phyloP scores from a whole-genome alignment of 2,797 vertebrate species.

The Hippoglossus hippoglossus region DNA sequence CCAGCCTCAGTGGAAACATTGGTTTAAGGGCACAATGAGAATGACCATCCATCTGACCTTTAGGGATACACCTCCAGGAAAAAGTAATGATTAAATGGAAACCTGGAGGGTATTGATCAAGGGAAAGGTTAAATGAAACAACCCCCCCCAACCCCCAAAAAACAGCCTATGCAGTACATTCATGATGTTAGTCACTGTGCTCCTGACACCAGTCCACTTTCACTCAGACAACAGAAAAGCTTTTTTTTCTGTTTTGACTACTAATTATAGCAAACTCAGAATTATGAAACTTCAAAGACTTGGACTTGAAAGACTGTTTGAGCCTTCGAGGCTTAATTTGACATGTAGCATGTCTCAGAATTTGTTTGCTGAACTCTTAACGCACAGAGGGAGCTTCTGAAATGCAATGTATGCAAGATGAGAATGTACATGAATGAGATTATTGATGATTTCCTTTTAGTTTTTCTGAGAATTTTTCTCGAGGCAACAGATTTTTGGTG shows the following conservation, averaged over 20 bases:
- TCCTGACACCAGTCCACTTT: not conserved
- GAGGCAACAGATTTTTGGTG: too few species aligned
- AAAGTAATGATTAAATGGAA: conserved; percentile 21
- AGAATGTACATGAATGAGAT: conserved; percentile 12
- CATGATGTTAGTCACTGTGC: too few species aligned
- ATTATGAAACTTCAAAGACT: conserved; percentile 45
- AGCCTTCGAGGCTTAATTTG: conserved; percentile 40
- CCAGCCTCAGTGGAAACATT: conserved; percentile 18
- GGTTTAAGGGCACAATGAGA: conserved; percentile 8
- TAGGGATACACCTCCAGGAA: conserved; percentile 20
- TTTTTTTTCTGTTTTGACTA: conserved; percentile 20
- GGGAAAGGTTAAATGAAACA: not conserved
- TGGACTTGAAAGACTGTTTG: conserved; percentile 48
- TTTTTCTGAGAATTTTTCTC: not conserved
- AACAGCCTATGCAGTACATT: too few species aligned
- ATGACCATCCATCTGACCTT: conserved; percentile 26
- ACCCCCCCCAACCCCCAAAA: too few species aligned
- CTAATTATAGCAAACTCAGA: conserved; percentile 17
- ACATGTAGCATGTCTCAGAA: conserved; percentile 24
- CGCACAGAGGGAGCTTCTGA: conserved; percentile 28
- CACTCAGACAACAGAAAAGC: conserved; percentile 5
- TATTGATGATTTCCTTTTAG: not conserved
- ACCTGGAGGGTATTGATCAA: not conserved
- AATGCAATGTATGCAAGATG: conserved; percentile 38
- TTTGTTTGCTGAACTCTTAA: conserved; percentile 26